Conservation (phyloP, 2,113 vertebrate species). For the Xiphorhynchus elegans region DNA sequence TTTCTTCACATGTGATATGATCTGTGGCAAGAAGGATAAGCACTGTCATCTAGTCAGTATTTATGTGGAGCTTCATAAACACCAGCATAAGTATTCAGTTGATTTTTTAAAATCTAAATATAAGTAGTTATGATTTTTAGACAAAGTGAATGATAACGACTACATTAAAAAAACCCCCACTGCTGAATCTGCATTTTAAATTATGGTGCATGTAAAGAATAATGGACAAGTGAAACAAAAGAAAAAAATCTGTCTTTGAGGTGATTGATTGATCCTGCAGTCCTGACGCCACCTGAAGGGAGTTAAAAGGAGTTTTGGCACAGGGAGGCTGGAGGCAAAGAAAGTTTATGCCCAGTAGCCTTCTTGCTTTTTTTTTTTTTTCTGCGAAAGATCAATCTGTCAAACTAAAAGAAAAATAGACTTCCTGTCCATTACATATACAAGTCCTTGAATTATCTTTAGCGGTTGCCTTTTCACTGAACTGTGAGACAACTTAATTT, state of each 20-base stretch:
- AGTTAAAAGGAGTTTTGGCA: background rate
- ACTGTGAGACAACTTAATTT: conserved; percentile 60
- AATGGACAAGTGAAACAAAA: conserved; percentile 25
- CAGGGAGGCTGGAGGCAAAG: conserved; percentile 2
- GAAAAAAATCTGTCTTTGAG: conserved; percentile 18
- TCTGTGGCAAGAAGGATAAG: background rate
- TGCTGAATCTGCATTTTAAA: background rate
- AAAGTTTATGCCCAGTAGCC: conserved; percentile 28
- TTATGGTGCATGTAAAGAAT: background rate
- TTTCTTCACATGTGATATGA: background rate
- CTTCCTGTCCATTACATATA: conserved; percentile 59
- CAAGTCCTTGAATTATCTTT: conserved; percentile 61
- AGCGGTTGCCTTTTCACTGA: conserved; percentile 53
- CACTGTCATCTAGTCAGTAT: background rate
- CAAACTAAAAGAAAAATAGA: conserved; percentile 68
- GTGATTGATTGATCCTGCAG: background rate
- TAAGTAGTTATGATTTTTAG: background rate
- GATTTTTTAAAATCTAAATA: background rate
- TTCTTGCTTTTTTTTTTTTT: background rate
- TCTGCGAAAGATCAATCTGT: conserved; percentile 25
- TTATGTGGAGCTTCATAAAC: background rate
- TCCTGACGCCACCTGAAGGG: background rate
- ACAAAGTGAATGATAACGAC: background rate
- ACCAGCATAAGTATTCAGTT: background rate
- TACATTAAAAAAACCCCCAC: background rate